Percentiles rank a stretch among this genome's conserved stretches.
These are phyloP conservation scores for Tragelaphus eurycerus DNA, from an alignment of 2,797 vertebrate genomes.

Conservation along the genomic window DNA sequence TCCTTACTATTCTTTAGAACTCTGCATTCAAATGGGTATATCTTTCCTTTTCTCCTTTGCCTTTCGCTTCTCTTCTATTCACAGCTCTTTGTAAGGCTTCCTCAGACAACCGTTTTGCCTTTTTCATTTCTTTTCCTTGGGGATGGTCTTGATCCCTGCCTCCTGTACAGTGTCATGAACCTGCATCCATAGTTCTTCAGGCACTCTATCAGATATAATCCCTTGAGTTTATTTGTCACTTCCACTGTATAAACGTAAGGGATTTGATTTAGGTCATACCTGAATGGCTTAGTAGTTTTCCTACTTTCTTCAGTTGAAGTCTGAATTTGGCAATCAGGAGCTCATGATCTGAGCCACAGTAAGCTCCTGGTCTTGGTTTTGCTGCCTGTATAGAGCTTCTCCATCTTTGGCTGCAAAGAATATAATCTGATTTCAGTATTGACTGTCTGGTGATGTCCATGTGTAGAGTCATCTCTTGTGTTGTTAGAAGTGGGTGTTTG, in stretches of 20 bases:
- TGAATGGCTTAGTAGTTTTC: not conserved
- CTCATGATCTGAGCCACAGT: not conserved
- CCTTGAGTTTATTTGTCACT: not conserved
- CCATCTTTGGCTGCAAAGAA: not conserved
- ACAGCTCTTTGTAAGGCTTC: not conserved
- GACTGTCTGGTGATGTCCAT: not conserved
- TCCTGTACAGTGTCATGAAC: not conserved
- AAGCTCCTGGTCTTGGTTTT: not conserved
- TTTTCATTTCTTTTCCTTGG: not conserved
- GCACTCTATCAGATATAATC: not conserved
- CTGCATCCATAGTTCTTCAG: not conserved
- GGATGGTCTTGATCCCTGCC: not conserved
- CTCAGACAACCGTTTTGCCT: not conserved
- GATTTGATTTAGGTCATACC: not conserved
- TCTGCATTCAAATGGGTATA: not conserved
- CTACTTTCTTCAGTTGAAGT: not conserved
- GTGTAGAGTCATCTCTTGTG: not conserved
- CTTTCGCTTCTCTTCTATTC: not conserved
- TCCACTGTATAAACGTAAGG: not conserved
- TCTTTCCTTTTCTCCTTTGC: not conserved
- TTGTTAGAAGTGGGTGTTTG: not conserved
- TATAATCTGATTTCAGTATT: not conserved
- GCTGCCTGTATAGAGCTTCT: not conserved
- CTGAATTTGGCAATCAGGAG: not conserved
- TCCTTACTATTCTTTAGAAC: not conserved